Evolutionary conservation across 1,140 invertebrate genomes (phyloP).

Genomic region (Pachyrhynchus sulphureomaculatus): DNA sequence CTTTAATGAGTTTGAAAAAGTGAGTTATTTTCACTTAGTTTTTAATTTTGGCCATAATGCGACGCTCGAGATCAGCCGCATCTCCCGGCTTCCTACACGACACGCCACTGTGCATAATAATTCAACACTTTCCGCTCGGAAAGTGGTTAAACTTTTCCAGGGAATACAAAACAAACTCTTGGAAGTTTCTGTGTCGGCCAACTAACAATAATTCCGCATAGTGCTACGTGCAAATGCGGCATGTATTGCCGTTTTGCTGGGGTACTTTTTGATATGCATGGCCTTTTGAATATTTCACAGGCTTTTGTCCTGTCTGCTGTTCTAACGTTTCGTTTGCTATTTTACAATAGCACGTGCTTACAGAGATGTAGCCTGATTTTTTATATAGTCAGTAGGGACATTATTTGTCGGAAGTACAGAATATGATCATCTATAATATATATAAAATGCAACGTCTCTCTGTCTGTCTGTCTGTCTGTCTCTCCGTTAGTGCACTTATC

Average conservation of each 20-base stretch:
- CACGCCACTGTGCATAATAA: conserved; percentile 2
- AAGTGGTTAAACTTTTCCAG: conserved; percentile 3
- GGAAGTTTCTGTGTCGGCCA: conserved; percentile 24
- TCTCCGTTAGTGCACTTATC: too few relatives aligned
- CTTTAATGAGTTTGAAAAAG: too few relatives aligned
- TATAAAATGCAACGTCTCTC: too few relatives aligned
- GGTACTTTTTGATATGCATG: conserved; percentile 40
- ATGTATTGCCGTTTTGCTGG: conserved; percentile 16
- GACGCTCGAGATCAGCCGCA: too few relatives aligned
- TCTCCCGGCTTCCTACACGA: too few relatives aligned
- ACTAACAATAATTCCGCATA: conserved; percentile 30
- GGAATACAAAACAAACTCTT: conserved; percentile 18
- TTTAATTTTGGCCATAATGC: too few relatives aligned
- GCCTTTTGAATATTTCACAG: conserved; percentile 37
- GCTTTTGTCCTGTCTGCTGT: conserved; percentile 19
- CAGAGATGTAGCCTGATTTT: not conserved
- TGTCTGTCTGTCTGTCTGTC: too few relatives aligned
- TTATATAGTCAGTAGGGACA: not conserved
- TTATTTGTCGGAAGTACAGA: not conserved
- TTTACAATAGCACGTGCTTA: not conserved
- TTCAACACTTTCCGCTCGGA: conserved; percentile 4
- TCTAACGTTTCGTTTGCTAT: conserved; percentile 2
- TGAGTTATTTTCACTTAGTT: too few relatives aligned
- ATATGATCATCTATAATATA: too few relatives aligned
- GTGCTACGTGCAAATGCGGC: conserved; percentile 23